phyloP scores from a whole-genome alignment of 92 coral and sea anemone genomes.

The Bergia puertoricense region DNA sequence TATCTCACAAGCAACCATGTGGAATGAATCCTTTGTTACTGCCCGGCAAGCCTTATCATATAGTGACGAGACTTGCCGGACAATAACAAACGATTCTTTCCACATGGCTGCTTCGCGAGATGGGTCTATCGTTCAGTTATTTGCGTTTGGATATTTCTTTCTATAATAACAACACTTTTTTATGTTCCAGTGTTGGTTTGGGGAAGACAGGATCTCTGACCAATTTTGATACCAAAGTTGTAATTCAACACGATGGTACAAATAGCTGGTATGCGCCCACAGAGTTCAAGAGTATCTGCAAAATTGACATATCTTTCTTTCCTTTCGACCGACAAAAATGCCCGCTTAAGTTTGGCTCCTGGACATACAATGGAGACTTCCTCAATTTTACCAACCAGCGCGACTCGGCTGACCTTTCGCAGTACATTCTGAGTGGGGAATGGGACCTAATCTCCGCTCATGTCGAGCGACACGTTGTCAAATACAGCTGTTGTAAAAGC shows the following conservation, averaged over 20 bases:
- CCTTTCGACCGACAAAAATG: constrained; percentile 95
- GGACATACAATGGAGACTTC: constrained; percentile 90
- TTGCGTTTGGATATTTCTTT: no score
- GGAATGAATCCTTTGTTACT: no score
- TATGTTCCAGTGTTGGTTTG: constrained; percentile 73
- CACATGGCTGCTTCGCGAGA: no score
- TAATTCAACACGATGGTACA: constrained; percentile 67
- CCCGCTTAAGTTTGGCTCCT: constrained; percentile 90
- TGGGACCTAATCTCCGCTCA: constrained; percentile 87
- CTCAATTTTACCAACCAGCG: constrained; percentile 73
- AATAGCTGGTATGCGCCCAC: constrained; percentile 92
- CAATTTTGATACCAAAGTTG: constrained; percentile 83
- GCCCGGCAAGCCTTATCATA: no score
- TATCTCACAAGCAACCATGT: no score
- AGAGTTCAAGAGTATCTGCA: constrained; percentile 98
- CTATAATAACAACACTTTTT: not conserved
- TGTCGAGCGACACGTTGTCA: constrained; percentile 59
- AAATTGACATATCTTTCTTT: constrained; percentile 85
- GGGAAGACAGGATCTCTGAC: constrained; percentile 98
- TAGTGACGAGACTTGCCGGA: no score
- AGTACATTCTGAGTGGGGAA: constrained; percentile 89
- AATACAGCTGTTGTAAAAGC: constrained; percentile 79
- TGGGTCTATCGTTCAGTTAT: no score
- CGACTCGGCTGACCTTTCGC: constrained; percentile 75
- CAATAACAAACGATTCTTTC: no score